Conservation (phyloP, 1,140 invertebrate genomes). For the Hormaphis cornu region DNA sequence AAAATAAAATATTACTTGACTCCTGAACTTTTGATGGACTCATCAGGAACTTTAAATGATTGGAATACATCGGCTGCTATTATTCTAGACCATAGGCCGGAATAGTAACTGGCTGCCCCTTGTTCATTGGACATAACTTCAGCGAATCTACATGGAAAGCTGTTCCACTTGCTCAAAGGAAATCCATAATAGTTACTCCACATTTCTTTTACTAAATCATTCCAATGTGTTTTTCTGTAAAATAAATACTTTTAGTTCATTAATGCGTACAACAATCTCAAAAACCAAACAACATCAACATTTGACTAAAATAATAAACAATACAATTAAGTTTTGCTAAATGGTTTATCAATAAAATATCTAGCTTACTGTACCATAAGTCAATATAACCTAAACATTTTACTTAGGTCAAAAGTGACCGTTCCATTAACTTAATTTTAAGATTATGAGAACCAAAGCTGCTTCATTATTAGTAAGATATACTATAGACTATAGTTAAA, state of each 20-base stretch:
- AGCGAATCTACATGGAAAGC: conserved; percentile 67
- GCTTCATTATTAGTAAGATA: too few species aligned
- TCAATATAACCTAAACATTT: too few species aligned
- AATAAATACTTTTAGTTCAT: conserved; percentile 26
- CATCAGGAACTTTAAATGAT: conserved; percentile 57
- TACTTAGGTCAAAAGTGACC: too few species aligned
- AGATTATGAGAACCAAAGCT: too few species aligned
- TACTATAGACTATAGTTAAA: too few species aligned
- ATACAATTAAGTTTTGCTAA: too few species aligned
- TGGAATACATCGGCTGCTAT: conserved; percentile 80
- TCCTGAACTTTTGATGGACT: conserved; percentile 37
- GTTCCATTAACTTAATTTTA: too few species aligned
- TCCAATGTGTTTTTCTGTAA: conserved; percentile 61
- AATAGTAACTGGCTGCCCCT: conserved; percentile 64
- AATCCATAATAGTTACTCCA: conserved; percentile 70
- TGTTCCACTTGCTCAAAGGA: conserved; percentile 62
- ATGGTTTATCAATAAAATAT: too few species aligned
- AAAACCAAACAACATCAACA: not conserved
- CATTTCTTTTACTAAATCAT: conserved; percentile 58
- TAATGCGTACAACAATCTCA: not conserved
- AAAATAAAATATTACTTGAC: conserved; percentile 37
- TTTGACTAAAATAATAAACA: too few species aligned
- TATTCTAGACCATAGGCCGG: conserved; percentile 71
- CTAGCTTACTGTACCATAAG: too few species aligned
- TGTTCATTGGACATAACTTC: conserved; percentile 62